These are phyloP conservation scores for Myoxocephalus aenaeus DNA, from an alignment of 2,797 vertebrate species.

Conservation along the genomic window DNA sequence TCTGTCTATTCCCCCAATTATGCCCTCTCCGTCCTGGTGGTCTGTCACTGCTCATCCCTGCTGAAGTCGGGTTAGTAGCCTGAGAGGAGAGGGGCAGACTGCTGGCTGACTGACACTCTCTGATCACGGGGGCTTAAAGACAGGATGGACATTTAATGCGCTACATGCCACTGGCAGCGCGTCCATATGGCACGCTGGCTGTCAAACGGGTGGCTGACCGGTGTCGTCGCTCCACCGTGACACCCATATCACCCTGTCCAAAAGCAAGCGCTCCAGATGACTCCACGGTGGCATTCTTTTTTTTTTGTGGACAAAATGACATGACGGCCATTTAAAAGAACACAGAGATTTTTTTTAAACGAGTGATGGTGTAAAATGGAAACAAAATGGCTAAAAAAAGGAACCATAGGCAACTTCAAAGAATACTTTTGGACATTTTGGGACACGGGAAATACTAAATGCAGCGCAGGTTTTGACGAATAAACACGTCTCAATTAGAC, in stretches of 20 bases:
- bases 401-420: background rate
- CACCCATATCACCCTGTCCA: constrained; percentile 2
- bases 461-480: background rate
- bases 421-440: background rate
- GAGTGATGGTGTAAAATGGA: background rate
- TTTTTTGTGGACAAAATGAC: background rate
- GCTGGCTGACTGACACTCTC: constrained; percentile 57
- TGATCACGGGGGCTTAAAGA: constrained; percentile 58
- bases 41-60: constrained; percentile 64
- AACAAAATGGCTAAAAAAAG: background rate
- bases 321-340: constrained; percentile 12
- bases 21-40: constrained; percentile 36
- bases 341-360: constrained; percentile 1
- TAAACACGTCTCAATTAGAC: background rate
- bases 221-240: constrained; percentile 27
- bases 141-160: constrained; percentile 66
- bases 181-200: constrained; percentile 35
- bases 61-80: constrained; percentile 48
- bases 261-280: constrained; percentile 13
- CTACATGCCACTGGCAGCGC: constrained; percentile 47
- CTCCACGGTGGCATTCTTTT: background rate
- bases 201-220: constrained; percentile 31
- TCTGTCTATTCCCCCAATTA: constrained; percentile 54
- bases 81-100: constrained; percentile 15
- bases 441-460: background rate